A percentile compares a stretch with the other conserved stretches of the same genome.
phyloP scores from a whole-genome alignment of 2,113 vertebrate genomes.

The Miniopterus natalensis region DNA sequence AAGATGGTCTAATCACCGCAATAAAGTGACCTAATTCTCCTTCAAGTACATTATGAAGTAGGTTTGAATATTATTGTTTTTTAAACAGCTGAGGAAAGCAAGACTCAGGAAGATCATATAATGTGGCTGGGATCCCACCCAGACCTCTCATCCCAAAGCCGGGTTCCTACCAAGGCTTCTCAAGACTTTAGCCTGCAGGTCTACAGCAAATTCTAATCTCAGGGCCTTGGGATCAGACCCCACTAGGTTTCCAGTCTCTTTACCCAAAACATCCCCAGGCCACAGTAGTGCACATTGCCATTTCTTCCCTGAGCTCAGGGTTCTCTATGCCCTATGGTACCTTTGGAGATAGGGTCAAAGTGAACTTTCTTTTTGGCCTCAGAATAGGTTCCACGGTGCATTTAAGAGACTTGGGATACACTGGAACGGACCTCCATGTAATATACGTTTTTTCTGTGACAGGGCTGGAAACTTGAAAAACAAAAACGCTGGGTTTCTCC shows the following conservation, averaged over 20 bases:
- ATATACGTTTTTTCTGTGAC: neutral
- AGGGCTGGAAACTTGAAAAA: neutral
- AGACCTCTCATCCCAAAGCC: neutral
- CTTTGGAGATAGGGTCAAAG: neutral
- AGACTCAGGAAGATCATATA: neutral
- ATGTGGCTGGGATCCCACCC: neutral
- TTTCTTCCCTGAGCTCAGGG: neutral
- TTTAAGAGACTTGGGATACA: neutral
- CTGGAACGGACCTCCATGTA: neutral
- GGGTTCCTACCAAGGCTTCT: neutral
- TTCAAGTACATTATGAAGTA: neutral
- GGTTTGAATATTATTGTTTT: neutral
- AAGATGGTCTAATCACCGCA: neutral
- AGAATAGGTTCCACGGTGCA: neutral
- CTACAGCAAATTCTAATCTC: neutral
- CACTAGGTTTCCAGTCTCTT: neutral
- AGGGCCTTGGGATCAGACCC: neutral
- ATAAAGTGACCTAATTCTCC: neutral
- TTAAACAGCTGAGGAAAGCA: neutral
- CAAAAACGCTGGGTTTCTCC: neutral
- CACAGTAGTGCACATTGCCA: neutral
- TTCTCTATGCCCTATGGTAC: neutral
- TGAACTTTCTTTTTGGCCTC: neutral
- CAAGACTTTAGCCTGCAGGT: neutral
- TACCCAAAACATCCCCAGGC: neutral